Conservation (phyloP, 2,113 vertebrate species). For the Abramis brama region DNA sequence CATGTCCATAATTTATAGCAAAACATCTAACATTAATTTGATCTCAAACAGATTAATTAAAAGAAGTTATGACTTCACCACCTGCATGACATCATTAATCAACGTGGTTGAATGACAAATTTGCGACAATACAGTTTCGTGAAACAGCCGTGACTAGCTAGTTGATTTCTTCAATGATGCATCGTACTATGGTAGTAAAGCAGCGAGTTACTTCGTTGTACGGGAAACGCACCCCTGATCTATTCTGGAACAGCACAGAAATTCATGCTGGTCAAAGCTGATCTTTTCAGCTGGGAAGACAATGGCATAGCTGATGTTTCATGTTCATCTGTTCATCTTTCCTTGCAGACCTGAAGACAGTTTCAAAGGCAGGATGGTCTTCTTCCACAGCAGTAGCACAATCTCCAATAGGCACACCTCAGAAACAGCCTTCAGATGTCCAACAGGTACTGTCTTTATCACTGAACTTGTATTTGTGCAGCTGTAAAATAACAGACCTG, state of each 20-base stretch:
- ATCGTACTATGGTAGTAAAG: no score
- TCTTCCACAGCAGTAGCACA: slow-evolving; percentile 87
- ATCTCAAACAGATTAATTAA: no score
- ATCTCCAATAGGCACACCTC: slow-evolving; percentile 86
- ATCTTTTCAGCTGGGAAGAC: neutral
- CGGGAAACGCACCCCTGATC: neutral
- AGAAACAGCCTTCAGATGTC: slow-evolving; percentile 84
- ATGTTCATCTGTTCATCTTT: slow-evolving; percentile 17
- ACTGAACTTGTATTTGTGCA: neutral
- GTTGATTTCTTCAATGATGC: no score
- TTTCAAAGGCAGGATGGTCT: slow-evolving; percentile 86
- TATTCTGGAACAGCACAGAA: neutral
- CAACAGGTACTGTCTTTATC: slow-evolving; percentile 69
- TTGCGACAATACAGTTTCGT: no score
- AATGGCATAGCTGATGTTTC: neutral
- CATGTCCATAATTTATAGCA: no score
- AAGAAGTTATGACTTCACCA: no score
- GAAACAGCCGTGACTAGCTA: no score
- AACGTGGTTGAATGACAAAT: no score
- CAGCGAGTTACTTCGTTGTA: no score
- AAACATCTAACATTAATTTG: no score
- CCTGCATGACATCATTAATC: no score
- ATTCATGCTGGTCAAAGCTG: neutral
- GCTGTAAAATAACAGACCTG: slow-evolving; percentile 3
- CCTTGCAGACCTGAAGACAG: slow-evolving; percentile 82